A percentile compares a stretch with the other conserved stretches of the same genome.
These are phyloP conservation scores for Micrasema longulum DNA, from an alignment of 1,140 invertebrate species.

Conservation along the genomic window DNA sequence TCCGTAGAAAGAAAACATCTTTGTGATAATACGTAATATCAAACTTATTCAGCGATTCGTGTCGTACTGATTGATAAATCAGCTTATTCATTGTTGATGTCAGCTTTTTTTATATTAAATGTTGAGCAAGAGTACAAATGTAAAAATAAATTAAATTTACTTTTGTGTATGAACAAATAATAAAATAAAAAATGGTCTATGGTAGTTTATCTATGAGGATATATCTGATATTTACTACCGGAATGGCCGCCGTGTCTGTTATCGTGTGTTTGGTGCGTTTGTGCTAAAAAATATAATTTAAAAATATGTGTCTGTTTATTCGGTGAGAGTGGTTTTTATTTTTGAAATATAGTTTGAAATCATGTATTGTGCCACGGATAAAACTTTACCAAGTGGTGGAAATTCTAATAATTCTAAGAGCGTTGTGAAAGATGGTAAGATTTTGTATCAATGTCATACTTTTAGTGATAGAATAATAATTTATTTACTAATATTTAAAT, in stretches of 20 bases:
- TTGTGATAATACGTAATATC: too few species aligned
- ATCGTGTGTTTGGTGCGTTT: slow-evolving; percentile 60
- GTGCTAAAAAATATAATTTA: slow-evolving; percentile 58
- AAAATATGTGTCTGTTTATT: slow-evolving; percentile 44
- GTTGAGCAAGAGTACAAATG: too few species aligned
- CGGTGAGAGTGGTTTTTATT: slow-evolving; percentile 47
- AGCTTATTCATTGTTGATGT: too few species aligned
- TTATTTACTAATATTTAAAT: slow-evolving; percentile 35
- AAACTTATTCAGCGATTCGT: too few species aligned
- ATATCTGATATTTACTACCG: slow-evolving; percentile 66
- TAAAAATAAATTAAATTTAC: too few species aligned
- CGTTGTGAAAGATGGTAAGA: slow-evolving; percentile 68
- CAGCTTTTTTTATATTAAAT: too few species aligned
- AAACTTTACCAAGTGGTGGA: slow-evolving; percentile 67
- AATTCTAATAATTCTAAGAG: slow-evolving; percentile 67
- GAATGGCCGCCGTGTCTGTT: slow-evolving; percentile 66
- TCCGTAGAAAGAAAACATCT: too few species aligned
- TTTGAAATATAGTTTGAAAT: slow-evolving; percentile 50
- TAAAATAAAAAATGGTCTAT: too few species aligned
- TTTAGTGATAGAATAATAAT: slow-evolving; percentile 40
- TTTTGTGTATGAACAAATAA: too few species aligned
- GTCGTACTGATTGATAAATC: too few species aligned
- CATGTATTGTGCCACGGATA: slow-evolving; percentile 68
- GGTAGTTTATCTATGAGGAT: slow-evolving; percentile 46
- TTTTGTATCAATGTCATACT: slow-evolving; percentile 60